These are phyloP conservation scores for Barbus barbus DNA, from an alignment of 2,113 vertebrate species.

Conservation along the genomic window DNA sequence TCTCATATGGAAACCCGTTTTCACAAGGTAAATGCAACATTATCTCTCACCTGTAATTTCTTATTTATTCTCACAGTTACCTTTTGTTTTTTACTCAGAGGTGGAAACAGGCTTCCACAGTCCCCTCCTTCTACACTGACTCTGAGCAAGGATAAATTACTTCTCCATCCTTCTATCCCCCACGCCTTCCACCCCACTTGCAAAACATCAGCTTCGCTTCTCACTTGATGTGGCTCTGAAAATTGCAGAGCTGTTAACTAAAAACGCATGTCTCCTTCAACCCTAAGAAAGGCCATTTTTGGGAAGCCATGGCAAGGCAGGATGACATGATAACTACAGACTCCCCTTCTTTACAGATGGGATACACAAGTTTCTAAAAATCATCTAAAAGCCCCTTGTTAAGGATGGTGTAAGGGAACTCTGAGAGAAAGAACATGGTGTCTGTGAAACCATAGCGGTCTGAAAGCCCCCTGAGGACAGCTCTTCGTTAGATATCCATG, in stretches of 20 bases:
- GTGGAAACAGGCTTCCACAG: not conserved
- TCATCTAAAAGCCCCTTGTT: constrained; percentile 38
- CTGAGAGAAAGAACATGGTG: constrained; percentile 31
- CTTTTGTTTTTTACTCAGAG: not conserved
- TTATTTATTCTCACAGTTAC: not conserved
- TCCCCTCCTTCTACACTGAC: not conserved
- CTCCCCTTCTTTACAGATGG: constrained; percentile 26
- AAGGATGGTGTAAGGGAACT: constrained; percentile 28
- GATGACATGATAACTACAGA: constrained; percentile 57
- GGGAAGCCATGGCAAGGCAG: constrained; percentile 51
- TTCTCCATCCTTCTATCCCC: constrained; percentile 18
- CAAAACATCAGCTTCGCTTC: constrained; percentile 10
- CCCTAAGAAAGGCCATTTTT: constrained; percentile 30
- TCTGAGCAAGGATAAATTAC: not conserved
- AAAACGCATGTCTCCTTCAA: constrained; percentile 61
- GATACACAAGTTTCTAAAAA: constrained; percentile 45
- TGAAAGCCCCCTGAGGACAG: constrained; percentile 11
- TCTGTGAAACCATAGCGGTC: not conserved
- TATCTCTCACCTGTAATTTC: not conserved
- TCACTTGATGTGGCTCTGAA: constrained; percentile 66
- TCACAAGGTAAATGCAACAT: not conserved
- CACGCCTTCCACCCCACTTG: not conserved
- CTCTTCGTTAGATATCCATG: constrained; percentile 14
- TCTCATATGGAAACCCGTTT: not conserved
- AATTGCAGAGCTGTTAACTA: constrained; percentile 64